phyloP scores from a whole-genome alignment of 2,888 invertebrate genomes.

The Pseudolycoriella hygida region DNA sequence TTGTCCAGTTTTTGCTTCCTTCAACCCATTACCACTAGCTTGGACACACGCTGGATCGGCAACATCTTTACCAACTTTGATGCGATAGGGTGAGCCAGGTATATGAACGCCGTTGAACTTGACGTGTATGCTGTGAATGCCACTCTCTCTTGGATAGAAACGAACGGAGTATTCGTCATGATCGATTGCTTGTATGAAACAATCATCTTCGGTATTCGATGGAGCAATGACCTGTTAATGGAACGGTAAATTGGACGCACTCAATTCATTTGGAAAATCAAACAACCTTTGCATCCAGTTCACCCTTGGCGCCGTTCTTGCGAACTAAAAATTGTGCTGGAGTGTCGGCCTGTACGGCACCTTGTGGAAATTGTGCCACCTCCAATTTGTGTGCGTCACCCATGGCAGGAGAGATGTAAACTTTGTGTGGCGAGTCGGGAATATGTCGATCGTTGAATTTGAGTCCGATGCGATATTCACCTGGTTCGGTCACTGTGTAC shows the following conservation, averaged over 20 bases:
- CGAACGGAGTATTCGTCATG: constrained; percentile 81
- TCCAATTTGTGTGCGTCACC: constrained; percentile 89
- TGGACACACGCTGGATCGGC: constrained; percentile 92
- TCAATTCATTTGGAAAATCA: background rate
- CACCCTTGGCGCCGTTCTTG: constrained; percentile 86
- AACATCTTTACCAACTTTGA: constrained; percentile 85
- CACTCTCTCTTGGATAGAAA: constrained; percentile 90
- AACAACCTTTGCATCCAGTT: constrained; percentile 57
- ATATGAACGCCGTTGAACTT: constrained; percentile 96
- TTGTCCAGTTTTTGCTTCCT: constrained; percentile 68
- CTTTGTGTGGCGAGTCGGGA: constrained; percentile 96
- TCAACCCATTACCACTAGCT: constrained; percentile 72
- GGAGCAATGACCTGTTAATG: constrained; percentile 61
- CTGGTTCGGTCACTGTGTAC: constrained; percentile 84
- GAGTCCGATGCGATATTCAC: constrained; percentile 90
- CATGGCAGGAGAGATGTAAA: constrained; percentile 80
- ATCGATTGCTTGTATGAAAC: constrained; percentile 90
- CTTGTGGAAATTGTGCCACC: constrained; percentile 77
- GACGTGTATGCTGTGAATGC: constrained; percentile 89
- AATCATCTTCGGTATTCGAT: constrained; percentile 87
- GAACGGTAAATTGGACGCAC: too few species aligned
- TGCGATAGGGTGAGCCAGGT: constrained; percentile 83
- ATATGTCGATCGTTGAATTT: constrained; percentile 99
- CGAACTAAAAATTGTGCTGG: constrained; percentile 94
- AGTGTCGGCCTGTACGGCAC: constrained; percentile 63